Evolutionary conservation across 1,140 invertebrate species (phyloP), one percentile per base, ranked within the genome.

Genomic region (Hycleus cichorii): DNA sequence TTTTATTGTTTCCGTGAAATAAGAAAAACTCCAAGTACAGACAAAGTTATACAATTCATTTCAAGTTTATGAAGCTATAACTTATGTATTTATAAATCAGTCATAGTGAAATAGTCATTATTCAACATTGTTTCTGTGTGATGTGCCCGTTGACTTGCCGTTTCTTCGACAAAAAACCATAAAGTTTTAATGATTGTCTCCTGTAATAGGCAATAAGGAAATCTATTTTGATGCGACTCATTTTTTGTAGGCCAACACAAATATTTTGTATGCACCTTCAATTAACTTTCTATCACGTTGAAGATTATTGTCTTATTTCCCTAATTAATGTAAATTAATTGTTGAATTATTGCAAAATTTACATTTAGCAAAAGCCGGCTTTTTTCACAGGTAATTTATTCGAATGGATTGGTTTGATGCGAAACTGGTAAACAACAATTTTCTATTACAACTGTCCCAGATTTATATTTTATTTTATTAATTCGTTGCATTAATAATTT

Each of bases 41-140:
- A 65, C 60, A 65, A 57, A 59, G 59, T 25, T 65, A 65, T 62
- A 64, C 55, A 62, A 56, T 60, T 62, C 63, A 51, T 56, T 53
- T 48, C 26, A n/a, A 59, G 64, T 68, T 68, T 68, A 68, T 53
- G 66, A 57, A 24, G 64, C 46, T 59, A 53, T 68, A 68, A 66
- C 47, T 68, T 50, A 62, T 57, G 47, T 49, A 57, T 44, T 53
- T 65, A 63, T 67, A 67, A 67, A 65, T 67, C 64, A 65, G 58
- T 65, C 61, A 60, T 32, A 58, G 57, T 38, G 57, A 64, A 66
- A 59, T 60, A 48, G 62, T 57, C 57, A 58, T 68, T 66, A 68
- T 55, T 68, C 60, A 64, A 68, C 66, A 68, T 64, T 66, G 66
- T 68, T 66, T 68, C 66, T 68, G 50, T 32, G 32, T 68, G 66